These are phyloP conservation scores for Hypena proboscidalis DNA, from an alignment of 2,888 invertebrate species.

Conservation along the genomic window DNA sequence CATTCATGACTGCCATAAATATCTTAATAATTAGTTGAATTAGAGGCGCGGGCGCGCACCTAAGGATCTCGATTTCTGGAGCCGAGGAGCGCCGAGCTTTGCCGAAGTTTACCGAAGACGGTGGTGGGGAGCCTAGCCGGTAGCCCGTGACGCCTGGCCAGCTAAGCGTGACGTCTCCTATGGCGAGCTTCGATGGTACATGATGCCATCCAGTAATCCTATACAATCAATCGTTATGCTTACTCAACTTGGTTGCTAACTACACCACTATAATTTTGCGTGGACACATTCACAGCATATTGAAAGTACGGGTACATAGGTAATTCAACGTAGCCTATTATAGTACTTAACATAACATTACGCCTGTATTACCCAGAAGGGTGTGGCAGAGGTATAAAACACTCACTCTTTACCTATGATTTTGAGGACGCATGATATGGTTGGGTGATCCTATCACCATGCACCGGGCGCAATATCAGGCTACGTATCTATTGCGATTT, in stretches of 20 bases:
- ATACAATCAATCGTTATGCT: slow-evolving; percentile 45
- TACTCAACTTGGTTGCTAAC: slow-evolving; percentile 20
- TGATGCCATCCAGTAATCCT: slow-evolving; percentile 60
- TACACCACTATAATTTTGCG: slow-evolving; percentile 3
- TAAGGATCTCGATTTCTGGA: slow-evolving; percentile 61
- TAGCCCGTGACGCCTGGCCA: slow-evolving; percentile 68
- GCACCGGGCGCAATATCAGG: too few species aligned
- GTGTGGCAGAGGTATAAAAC: too few species aligned
- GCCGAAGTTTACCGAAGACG: slow-evolving; percentile 64
- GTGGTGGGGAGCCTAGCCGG: slow-evolving; percentile 61
- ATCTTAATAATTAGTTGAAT: slow-evolving; percentile 65
- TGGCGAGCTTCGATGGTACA: slow-evolving; percentile 55
- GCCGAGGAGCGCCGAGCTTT: slow-evolving; percentile 53
- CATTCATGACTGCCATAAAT: slow-evolving; percentile 62
- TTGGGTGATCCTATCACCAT: too few species aligned
- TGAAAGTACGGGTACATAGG: too few species aligned
- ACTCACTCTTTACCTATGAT: too few species aligned
- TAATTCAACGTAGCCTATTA: too few species aligned
- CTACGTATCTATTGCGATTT: too few species aligned
- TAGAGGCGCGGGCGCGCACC: slow-evolving; percentile 53
- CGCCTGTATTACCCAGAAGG: too few species aligned
- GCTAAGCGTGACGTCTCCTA: slow-evolving; percentile 68
- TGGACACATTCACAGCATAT: too few species aligned
- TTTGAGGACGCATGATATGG: too few species aligned
- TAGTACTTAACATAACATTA: too few species aligned